Evolutionary conservation across 2,113 vertebrate species (phyloP).

Genomic region (Holacanthus passer): DNA sequence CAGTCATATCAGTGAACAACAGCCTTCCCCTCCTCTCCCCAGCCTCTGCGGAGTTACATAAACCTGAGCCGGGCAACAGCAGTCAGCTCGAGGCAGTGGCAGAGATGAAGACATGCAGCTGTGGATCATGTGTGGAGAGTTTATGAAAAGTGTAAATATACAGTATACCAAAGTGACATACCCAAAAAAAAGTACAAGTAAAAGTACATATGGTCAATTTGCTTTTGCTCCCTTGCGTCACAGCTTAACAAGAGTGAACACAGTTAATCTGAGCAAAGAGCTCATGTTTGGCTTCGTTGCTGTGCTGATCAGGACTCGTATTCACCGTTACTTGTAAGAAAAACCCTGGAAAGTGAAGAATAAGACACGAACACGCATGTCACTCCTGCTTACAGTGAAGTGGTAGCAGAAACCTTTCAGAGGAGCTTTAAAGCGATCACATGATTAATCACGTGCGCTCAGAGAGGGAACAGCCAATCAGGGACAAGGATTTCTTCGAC

Average conservation of each 20-base stretch:
- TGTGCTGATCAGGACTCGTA: neutral
- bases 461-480: neutral
- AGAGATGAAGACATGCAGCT: neutral
- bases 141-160: no score
- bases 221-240: neutral
- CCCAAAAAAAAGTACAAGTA: neutral
- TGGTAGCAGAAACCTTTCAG: neutral
- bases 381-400: neutral
- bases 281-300: neutral
- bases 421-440: neutral
- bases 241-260: neutral
- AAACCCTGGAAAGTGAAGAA: neutral
- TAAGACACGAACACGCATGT: neutral
- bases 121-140: no score
- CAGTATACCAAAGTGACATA: neutral
- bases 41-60: constrained; percentile 55
- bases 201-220: neutral
- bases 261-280: neutral
- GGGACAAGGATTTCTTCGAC: neutral
- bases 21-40: constrained; percentile 71
- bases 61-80: constrained; percentile 39
- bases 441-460: neutral
- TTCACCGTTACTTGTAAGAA: neutral
- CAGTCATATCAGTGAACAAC: constrained; percentile 73
- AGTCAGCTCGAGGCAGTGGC: constrained; percentile 21